These are phyloP conservation scores for Turdus rufiventris DNA, from an alignment of 2,113 vertebrate genomes.

Conservation along the genomic window DNA sequence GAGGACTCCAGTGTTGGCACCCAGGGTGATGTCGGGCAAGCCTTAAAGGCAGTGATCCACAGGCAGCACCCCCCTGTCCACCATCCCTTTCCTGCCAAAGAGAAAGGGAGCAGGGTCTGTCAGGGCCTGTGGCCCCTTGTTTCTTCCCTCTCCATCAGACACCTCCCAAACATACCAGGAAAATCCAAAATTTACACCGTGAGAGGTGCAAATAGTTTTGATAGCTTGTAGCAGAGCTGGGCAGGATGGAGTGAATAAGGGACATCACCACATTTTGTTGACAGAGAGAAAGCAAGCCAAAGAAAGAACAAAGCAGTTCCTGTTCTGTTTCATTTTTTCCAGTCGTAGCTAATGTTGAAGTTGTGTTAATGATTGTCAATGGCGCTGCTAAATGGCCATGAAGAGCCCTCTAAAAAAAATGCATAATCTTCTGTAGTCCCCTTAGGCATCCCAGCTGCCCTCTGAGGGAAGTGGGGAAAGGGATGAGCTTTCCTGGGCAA, in stretches of 20 bases:
- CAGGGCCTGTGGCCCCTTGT: accelerated
- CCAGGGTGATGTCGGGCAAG: accelerated
- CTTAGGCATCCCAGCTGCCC: accelerated
- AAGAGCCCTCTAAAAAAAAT: accelerated
- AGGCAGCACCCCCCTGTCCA: neutral
- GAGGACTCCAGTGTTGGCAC: accelerated
- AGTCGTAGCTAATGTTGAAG: neutral
- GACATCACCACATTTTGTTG: neutral
- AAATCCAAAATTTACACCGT: neutral
- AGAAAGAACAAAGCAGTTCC: neutral
- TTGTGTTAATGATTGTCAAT: neutral
- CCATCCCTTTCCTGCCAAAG: neutral
- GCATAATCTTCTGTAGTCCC: neutral
- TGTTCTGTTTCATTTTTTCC: neutral
- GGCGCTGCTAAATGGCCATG: neutral
- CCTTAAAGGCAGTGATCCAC: neutral
- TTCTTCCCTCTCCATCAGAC: neutral
- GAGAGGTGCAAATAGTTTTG: neutral
- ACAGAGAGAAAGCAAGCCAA: neutral
- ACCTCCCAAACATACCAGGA: accelerated
- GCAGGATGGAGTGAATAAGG: neutral
- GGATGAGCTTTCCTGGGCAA: accelerated
- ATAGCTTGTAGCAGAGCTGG: accelerated
- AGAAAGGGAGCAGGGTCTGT: neutral
- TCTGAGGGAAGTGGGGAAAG: accelerated